Conservation (phyloP, 2,797 vertebrate genomes). For the Hypotaenidia philippensis region DNA sequence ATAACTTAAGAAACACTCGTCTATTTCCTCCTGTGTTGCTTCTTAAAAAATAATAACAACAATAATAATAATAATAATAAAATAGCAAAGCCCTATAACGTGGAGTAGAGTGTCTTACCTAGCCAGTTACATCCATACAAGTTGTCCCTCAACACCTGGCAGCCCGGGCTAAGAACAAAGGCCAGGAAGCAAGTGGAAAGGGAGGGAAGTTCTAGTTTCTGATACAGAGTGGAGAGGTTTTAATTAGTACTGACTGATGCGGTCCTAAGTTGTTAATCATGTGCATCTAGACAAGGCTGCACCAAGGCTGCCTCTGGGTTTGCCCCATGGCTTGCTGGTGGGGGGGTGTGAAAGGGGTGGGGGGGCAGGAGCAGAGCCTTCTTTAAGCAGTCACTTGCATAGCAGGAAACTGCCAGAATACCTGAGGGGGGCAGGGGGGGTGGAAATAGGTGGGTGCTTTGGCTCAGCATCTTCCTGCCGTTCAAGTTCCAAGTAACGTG, state of each 20-base stretch:
- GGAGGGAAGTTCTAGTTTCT: not conserved
- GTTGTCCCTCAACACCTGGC: not conserved
- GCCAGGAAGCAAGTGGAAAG: not conserved
- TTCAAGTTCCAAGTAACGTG: not conserved
- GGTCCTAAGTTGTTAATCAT: not conserved
- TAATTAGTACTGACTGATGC: not conserved
- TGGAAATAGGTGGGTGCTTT: not conserved
- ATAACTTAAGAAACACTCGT: constrained; percentile 19
- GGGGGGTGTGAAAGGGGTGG: no score
- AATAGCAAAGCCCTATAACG: not conserved
- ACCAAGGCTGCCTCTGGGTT: not conserved
- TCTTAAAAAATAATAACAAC: not conserved
- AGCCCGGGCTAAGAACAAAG: not conserved
- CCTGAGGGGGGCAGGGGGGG: not conserved
- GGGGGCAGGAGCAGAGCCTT: constrained; percentile 16
- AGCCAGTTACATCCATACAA: not conserved
- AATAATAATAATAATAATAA: not conserved
- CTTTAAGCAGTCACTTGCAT: constrained; percentile 69
- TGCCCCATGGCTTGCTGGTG: not conserved
- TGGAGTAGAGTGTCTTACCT: not conserved
- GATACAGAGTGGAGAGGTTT: not conserved
- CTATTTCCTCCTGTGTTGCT: not conserved
- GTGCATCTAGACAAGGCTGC: not conserved
- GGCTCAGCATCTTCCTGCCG: not conserved
- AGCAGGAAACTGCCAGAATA: constrained; percentile 67